Conservation (phyloP, 2,113 vertebrate species). For the Shinisaurus crocodilurus region DNA sequence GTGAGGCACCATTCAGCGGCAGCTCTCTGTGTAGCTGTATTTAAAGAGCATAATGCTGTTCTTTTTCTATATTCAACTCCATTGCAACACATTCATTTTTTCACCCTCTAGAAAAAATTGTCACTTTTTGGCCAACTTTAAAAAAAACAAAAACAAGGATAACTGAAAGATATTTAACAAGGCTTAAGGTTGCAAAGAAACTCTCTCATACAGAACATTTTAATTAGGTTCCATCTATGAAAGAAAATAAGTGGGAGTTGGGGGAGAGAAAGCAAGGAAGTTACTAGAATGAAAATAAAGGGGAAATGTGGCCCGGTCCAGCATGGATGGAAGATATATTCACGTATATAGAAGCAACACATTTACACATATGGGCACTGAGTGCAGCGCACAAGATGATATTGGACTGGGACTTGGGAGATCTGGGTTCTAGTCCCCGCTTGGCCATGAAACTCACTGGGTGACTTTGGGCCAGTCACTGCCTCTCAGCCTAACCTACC, state of each 20-base stretch:
- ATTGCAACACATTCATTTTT: neutral
- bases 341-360: neutral
- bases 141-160: neutral
- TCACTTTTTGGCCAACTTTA: conserved; percentile 9
- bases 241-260: neutral
- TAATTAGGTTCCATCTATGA: conserved; percentile 62
- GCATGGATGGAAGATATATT: neutral
- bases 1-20: conserved; percentile 9
- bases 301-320: neutral
- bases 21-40: conserved; percentile 17
- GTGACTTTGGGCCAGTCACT: too few species aligned
- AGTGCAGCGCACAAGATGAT: neutral
- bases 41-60: conserved; percentile 17
- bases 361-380: neutral
- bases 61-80: conserved; percentile 40
- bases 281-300: neutral
- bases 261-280: conserved; percentile 7
- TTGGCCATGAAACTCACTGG: too few species aligned
- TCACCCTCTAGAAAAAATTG: conserved; percentile 38
- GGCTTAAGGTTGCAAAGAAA: conserved; percentile 55
- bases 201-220: conserved; percentile 62
- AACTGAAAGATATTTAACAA: conserved; percentile 55
- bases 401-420: too few species aligned
- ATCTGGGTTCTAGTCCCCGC: too few species aligned
- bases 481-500: too few species aligned